Percentiles rank a stretch among this genome's conserved stretches.
These are phyloP conservation scores for Sebastes nivosus DNA, from an alignment of 2,797 vertebrate genomes.

Conservation along the genomic window DNA sequence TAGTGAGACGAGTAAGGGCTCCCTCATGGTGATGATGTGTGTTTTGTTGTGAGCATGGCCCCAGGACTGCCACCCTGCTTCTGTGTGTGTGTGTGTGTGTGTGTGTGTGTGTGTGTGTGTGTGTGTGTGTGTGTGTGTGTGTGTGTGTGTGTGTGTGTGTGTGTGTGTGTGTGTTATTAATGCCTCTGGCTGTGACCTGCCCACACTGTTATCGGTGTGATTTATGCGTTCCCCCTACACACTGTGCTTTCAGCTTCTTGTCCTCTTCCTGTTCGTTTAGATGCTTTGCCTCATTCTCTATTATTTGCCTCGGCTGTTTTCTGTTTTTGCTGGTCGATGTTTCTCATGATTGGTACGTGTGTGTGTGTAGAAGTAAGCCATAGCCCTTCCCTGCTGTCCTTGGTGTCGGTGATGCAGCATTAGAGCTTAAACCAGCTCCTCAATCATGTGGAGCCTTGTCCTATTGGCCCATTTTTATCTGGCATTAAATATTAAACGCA, in stretches of 20 bases:
- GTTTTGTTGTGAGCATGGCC: slow-evolving; percentile 66
- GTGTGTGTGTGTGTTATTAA: slow-evolving; percentile 65
- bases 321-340: background rate
- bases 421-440: slow-evolving; percentile 50
- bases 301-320: slow-evolving; percentile 14
- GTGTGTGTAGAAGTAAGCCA: background rate
- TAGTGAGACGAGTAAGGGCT: slow-evolving; percentile 48
- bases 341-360: background rate
- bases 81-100: slow-evolving; percentile 29
- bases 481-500: slow-evolving; percentile 59
- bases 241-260: slow-evolving; percentile 53
- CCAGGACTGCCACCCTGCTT: slow-evolving; percentile 62
- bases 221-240: slow-evolving; percentile 71
- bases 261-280: slow-evolving; percentile 62
- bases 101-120: too few species aligned
- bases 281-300: slow-evolving; percentile 34
- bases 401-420: slow-evolving; percentile 35
- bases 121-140: slow-evolving; percentile 24
- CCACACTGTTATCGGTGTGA: slow-evolving; percentile 76
- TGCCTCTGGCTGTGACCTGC: slow-evolving; percentile 77
- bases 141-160: slow-evolving; percentile 16
- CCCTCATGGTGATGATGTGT: slow-evolving; percentile 51
- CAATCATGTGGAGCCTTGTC: slow-evolving; percentile 41
- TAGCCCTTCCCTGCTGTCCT: slow-evolving; percentile 3
- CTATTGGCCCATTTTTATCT: slow-evolving; percentile 61